Evolutionary conservation across 2,797 vertebrate species (phyloP), one percentile per base, ranked within the genome.

Genomic region (Halcyon smyrnensis): DNA sequence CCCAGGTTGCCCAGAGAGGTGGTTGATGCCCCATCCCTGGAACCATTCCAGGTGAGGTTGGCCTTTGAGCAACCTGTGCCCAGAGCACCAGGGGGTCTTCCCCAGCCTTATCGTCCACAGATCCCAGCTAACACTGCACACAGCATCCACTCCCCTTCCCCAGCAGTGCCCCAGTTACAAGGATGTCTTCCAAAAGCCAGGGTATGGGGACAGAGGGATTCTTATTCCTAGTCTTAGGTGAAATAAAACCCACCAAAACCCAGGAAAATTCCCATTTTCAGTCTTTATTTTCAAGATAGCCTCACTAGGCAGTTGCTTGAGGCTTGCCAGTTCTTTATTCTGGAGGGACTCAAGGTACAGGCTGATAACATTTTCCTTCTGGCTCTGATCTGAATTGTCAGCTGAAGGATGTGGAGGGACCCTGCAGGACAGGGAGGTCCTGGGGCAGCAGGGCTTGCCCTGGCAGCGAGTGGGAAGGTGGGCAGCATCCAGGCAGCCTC

Each of bases 321-420:
- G 19, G 16, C 32, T 88, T 85, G 19, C 14, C 53, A 71, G 63
- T 14, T 78, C 4, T 78, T 78, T 57, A 10, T 54, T 69, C 45
- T 30, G 27, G 65, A 64, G 32, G 36, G 7, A 43, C 34, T 76
- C 28, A 50, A 53, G 19, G 8, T 43, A 27, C 11, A 46, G 17
- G 14, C 30, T 48, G 23, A 19, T 34, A 75, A 63, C 10, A 4
- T 65, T 67, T 82, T 67, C 15, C 21, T 69, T 19, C 34, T 1
- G 0, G 39, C 19, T 89, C 21, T 43, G 25, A 46, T 56, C 41
- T 73, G n/a, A 91, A 89, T 16, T 51, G 20, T 48, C 37, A 65
- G 12, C 3, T 0, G 1, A 65, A 87, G 11, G 1, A 6, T 3
- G 2, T 60, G 32, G 8, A 5, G 3, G 13, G 11, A 76, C 6